Evolutionary conservation across 2,888 invertebrate species (phyloP).

Genomic region (Corythucha ciliata): DNA sequence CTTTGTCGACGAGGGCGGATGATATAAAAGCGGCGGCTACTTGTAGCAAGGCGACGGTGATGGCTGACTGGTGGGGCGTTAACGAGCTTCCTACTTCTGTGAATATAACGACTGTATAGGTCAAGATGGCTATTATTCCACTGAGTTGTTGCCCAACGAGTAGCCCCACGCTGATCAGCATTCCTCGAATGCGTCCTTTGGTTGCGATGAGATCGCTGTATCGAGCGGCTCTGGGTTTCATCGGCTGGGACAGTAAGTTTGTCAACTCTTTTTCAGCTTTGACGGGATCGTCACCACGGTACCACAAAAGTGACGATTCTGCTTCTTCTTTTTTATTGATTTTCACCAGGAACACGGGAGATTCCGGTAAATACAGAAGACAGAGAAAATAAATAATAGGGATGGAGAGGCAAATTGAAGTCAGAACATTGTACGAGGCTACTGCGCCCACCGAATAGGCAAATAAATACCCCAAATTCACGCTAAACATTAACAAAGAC

Average conservation of each 20-base stretch:
- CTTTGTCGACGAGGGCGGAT: conserved; percentile 40
- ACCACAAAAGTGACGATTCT: conserved; percentile 37
- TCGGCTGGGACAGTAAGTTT: conserved; percentile 25
- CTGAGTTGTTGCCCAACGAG: conserved; percentile 43
- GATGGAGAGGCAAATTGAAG: conserved; percentile 46
- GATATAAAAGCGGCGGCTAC: conserved; percentile 37
- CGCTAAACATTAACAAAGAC: conserved; percentile 47
- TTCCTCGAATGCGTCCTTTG: conserved; percentile 40
- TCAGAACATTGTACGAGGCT: conserved; percentile 45
- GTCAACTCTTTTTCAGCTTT: conserved; percentile 31
- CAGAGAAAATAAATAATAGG: conserved; percentile 45
- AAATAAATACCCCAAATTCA: conserved; percentile 47
- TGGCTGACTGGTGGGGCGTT: conserved; percentile 40
- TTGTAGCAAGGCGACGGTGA: conserved; percentile 43
- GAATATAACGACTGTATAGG: conserved; percentile 40
- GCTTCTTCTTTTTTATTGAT: conserved; percentile 44
- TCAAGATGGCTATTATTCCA: conserved; percentile 44
- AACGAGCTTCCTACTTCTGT: conserved; percentile 37
- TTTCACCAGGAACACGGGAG: conserved; percentile 48
- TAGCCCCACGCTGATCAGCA: conserved; percentile 41
- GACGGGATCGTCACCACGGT: conserved; percentile 34
- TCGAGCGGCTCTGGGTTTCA: conserved; percentile 24
- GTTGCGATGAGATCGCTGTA: conserved; percentile 40
- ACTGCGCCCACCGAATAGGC: conserved; percentile 46
- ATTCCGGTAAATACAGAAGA: conserved; percentile 50